Base-by-base conservation (phyloP, 2,888 invertebrate species). In the Sinodicranocentrus sp. region DNA sequence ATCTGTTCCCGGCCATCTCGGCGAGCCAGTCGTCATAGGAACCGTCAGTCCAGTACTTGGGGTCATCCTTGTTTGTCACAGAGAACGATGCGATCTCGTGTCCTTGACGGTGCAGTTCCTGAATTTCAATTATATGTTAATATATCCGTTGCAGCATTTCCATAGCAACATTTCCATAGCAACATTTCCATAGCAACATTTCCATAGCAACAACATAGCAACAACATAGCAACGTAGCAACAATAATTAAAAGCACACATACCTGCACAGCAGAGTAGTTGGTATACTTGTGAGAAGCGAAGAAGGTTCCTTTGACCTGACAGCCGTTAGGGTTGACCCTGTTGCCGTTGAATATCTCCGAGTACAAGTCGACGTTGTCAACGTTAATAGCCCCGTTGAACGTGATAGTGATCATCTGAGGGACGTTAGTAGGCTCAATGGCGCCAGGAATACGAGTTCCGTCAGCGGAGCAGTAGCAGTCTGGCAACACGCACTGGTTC, bases 371-470 rank as follows among this genome's bases (percentile, higher is more conserved):
- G 90, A 97, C 97, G 91, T 97, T 97, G 92, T 97, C 97, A 91
- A 97, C 97, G 91, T 97, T 97, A 91, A 97, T 96, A 90, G 97
- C 97, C 89, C 97, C 97, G 90, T 97, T 97, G 90, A 97, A 97
- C 72, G 97, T 97, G 90, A 97, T 95, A 82, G 96, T 97, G 90
- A 97, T 94, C 97, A 97, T 97, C 92, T 97, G 97, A 5, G 97
- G 97, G 0, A 97, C 96, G 89, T 90, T 71, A 1, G 72, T 88
- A 19, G 87, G 87, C 63, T 88, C 88, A 44, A 88, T 77, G 90
- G 96, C 96, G 15, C 96, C 96, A 84, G 97, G 97, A 88, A 96
- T 95, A 59, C 93, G 92, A 43, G 97, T 97, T 86, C 97, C 97
- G 90, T 97, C 97, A 91, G 97, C 96, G 15, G 97, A 97, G 90